phyloP scores from a whole-genome alignment of 37 sponge, comb jelly and placozoan species.

The Ianthella basta region DNA sequence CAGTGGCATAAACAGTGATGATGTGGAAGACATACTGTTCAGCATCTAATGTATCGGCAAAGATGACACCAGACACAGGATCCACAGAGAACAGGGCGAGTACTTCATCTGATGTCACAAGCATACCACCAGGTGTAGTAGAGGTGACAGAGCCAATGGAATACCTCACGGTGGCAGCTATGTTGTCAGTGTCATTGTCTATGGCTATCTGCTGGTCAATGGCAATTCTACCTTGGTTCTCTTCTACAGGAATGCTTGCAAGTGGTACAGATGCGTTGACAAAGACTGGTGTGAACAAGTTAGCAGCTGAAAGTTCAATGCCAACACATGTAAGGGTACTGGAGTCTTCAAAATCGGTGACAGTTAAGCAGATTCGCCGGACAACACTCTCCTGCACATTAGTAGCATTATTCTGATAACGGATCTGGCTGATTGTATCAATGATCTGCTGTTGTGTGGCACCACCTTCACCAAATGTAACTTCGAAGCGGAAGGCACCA shows the following conservation, averaged over 20 bases:
- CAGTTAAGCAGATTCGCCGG: slow-evolving; percentile 51
- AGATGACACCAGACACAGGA: slow-evolving; percentile 46
- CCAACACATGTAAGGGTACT: slow-evolving; percentile 63
- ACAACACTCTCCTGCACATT: slow-evolving; percentile 42
- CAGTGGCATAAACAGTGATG: slow-evolving; percentile 54
- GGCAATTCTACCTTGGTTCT: not conserved
- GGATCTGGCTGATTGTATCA: slow-evolving; percentile 39
- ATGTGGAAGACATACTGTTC: slow-evolving; percentile 37
- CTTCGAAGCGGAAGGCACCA: slow-evolving; percentile 33
- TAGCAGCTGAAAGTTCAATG: slow-evolving; percentile 63
- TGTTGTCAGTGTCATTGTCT: slow-evolving; percentile 52
- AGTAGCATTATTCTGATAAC: slow-evolving; percentile 63
- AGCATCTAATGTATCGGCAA: slow-evolving; percentile 62
- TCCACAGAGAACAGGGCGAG: slow-evolving; percentile 34
- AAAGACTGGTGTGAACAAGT: slow-evolving; percentile 56
- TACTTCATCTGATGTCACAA: not conserved
- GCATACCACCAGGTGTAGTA: not conserved
- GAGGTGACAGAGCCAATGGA: slow-evolving; percentile 49
- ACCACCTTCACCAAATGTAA: slow-evolving; percentile 46
- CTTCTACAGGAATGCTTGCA: not conserved
- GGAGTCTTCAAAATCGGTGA: slow-evolving; percentile 45
- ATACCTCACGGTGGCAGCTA: slow-evolving; percentile 46
- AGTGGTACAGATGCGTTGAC: not conserved
- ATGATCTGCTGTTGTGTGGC: slow-evolving; percentile 26
- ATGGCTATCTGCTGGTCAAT: slow-evolving; percentile 45